Percentiles rank a stretch among this genome's conserved stretches.
Evolutionary conservation across 1,140 invertebrate genomes (phyloP).

Genomic region (Bilobella aurantiaca): DNA sequence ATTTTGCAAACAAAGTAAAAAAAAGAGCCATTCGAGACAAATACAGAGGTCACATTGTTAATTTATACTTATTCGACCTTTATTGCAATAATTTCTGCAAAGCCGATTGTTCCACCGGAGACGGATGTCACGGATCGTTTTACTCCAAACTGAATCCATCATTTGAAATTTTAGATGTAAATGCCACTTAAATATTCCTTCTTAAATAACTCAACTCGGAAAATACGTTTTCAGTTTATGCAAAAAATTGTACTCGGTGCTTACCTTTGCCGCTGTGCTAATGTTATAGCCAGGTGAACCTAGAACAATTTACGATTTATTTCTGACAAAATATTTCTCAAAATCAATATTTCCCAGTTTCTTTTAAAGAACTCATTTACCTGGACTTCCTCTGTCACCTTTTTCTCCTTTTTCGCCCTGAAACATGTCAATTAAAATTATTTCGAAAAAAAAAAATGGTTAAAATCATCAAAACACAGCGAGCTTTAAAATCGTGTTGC

Average conservation of each 20-base stretch:
- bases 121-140: constrained; percentile 85
- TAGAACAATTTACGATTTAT: constrained; percentile 36
- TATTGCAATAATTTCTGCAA: constrained; percentile 87
- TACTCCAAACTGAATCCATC: constrained; percentile 53
- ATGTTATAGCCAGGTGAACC: constrained; percentile 79
- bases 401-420: constrained; percentile 64
- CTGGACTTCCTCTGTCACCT: constrained; percentile 59
- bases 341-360: neutral
- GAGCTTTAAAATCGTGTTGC: too few species aligned
- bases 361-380: neutral
- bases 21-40: too few species aligned
- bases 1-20: neutral
- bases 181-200: neutral
- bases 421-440: neutral
- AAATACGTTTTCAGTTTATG: neutral
- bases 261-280: constrained; percentile 79
- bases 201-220: neutral
- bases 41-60: too few species aligned
- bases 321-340: neutral
- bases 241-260: constrained; percentile 14
- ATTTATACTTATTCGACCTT: too few species aligned
- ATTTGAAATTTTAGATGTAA: neutral
- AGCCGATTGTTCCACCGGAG: constrained; percentile 70
- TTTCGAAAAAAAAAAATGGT: too few species aligned
- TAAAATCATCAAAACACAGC: too few species aligned